phyloP scores from a whole-genome alignment of 2,113 vertebrate species.

The Axis porcinus region DNA sequence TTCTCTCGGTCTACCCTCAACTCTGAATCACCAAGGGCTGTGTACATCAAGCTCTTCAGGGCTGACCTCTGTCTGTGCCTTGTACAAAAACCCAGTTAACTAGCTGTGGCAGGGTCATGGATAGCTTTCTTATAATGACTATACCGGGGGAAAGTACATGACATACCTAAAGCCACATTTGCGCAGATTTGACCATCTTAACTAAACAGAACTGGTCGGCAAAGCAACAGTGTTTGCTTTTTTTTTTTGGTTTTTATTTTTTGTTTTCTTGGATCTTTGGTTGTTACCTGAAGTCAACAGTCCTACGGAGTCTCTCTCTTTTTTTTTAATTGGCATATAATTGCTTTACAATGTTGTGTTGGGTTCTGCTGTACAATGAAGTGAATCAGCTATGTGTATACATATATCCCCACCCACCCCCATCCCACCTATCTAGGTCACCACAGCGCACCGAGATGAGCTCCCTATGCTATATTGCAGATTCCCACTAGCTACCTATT shows the following conservation, averaged over 20 bases:
- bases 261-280: not conserved
- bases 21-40: not conserved
- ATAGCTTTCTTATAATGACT: not conserved
- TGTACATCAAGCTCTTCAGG: not conserved
- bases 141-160: not conserved
- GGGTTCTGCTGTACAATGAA: not conserved
- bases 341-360: not conserved
- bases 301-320: not conserved
- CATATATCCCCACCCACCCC: not conserved
- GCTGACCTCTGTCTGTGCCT: not conserved
- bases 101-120: not conserved
- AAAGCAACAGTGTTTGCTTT: not conserved
- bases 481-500: fast-evolving
- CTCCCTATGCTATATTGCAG: fast-evolving
- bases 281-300: not conserved
- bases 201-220: not conserved
- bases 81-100: not conserved
- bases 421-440: not conserved
- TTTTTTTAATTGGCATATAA: not conserved
- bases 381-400: not conserved
- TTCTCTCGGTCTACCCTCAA: not conserved
- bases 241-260: not conserved
- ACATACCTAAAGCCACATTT: not conserved
- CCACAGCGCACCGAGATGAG: not conserved
- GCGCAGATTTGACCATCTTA: not conserved